Conservation (phyloP, 2,113 vertebrate genomes). For the Passer domesticus region DNA sequence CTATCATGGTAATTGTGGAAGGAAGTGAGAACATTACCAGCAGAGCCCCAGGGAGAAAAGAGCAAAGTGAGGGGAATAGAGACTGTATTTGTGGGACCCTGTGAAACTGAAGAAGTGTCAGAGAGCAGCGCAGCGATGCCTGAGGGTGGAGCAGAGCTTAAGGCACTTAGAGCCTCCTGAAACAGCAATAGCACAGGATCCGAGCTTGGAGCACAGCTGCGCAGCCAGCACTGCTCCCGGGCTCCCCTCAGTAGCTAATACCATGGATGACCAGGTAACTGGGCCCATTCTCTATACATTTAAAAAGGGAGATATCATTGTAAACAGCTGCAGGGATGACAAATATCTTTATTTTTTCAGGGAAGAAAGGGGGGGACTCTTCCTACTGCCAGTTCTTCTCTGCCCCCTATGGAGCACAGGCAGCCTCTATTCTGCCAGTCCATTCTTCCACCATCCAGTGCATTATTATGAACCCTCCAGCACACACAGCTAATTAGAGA, state of each 20-base stretch:
- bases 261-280: background rate
- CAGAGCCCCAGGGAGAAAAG: constrained; percentile 10
- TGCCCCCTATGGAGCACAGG: constrained; percentile 29
- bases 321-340: constrained; percentile 8
- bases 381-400: background rate
- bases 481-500: constrained; percentile 65
- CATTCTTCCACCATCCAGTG: constrained; percentile 37
- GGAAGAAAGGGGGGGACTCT: background rate
- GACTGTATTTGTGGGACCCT: constrained; percentile 14
- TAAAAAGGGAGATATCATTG: background rate
- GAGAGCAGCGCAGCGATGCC: background rate
- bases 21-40: constrained; percentile 46
- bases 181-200: background rate
- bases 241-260: background rate
- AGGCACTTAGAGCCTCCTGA: background rate
- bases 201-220: background rate
- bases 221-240: background rate
- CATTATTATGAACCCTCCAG: constrained; percentile 60
- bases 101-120: constrained; percentile 16
- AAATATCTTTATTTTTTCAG: background rate
- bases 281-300: background rate
- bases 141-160: constrained; percentile 19
- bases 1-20: constrained; percentile 59
- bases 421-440: constrained; percentile 50
- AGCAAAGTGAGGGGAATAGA: constrained; percentile 20